Evolutionary conservation across 2,113 vertebrate genomes (phyloP).

Genomic region (Dicaeum eximium): DNA sequence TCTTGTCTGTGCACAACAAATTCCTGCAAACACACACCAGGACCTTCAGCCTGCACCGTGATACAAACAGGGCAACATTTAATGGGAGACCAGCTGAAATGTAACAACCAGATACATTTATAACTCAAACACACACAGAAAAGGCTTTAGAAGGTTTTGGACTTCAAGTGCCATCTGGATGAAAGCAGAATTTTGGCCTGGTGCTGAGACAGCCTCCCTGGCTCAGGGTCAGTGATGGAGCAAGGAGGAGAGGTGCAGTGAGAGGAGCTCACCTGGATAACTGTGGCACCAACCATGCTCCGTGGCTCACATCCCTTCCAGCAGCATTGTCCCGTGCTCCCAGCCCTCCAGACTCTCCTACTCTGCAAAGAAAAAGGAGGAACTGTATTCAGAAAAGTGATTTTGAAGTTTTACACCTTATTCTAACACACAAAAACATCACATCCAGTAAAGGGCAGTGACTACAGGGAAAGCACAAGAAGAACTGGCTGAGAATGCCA

Average conservation of each 20-base stretch:
- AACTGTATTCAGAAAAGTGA: neutral
- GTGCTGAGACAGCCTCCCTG: neutral
- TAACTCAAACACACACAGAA: neutral
- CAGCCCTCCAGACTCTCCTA: neutral
- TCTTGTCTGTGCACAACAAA: neutral
- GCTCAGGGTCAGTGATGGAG: neutral
- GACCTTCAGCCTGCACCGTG: neutral
- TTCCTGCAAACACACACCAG: neutral
- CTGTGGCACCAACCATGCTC: slow-evolving; percentile 56
- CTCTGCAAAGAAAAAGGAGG: slow-evolving; percentile 9
- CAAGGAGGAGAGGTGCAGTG: neutral
- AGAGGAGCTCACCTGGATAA: slow-evolving; percentile 55
- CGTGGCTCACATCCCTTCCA: slow-evolving; percentile 54
- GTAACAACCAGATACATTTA: neutral
- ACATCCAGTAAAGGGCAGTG: neutral
- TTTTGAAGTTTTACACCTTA: neutral
- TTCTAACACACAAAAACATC: neutral
- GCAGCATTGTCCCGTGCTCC: slow-evolving; percentile 15
- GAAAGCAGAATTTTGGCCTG: neutral
- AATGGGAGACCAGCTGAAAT: neutral
- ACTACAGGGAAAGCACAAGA: neutral
- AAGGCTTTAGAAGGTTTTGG: neutral
- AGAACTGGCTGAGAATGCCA: neutral
- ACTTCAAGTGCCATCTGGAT: neutral
- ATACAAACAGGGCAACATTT: neutral